Evolutionary conservation across 2,888 invertebrate genomes (phyloP), one percentile per base, ranked within the genome.

Genomic region (Lysandra coridon): DNA sequence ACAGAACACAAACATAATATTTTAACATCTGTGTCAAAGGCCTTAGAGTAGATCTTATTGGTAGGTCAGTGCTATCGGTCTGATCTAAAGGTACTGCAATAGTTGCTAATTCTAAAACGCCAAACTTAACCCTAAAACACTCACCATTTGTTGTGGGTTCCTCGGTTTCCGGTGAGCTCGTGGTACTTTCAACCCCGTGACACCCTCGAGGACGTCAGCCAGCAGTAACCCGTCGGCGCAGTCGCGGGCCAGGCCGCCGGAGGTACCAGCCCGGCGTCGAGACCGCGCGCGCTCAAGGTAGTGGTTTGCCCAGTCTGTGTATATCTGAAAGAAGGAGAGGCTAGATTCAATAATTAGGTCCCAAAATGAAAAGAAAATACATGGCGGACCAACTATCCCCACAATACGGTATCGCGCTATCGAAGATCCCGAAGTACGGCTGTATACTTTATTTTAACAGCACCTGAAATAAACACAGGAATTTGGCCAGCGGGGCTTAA

Each of bases 251-350:
- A 99, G 96, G 88, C 98, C 98, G 57, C 93, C 93, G 0, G 91
- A 88, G 49, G 95, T 93, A 83, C 96, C 96, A 83, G 98, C 98
- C 86, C 97, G 96, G 81, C 97, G 96, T 85, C 98, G 97, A 84
- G 97, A 98, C 83, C 97, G 96, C 80, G 98, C 97, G 87, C 98
- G 97, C 91, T 99, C 99, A 95, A 99, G 93, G 92, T 99, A 99
- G 89, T 99, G 99, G 92, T 99, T 99, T 78, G 99, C 99, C 99
- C 99, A 99, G 95, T 99, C 99, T 80, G 99, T 99, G 94, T 99
- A 99, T 88, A 99, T 98, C 99, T 99, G 95, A 4, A 95, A 94
- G 83, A 84, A 86, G 86, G 3, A 30, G 44, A 75, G 12, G 14
- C 1, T 30, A 30, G 33, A 3, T 69, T 14, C 17, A 37, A 0